Percentiles rank a stretch among this genome's conserved stretches.
Evolutionary conservation across 2,888 invertebrate genomes (phyloP).

Genomic region (Cataglyphis cursor): DNA sequence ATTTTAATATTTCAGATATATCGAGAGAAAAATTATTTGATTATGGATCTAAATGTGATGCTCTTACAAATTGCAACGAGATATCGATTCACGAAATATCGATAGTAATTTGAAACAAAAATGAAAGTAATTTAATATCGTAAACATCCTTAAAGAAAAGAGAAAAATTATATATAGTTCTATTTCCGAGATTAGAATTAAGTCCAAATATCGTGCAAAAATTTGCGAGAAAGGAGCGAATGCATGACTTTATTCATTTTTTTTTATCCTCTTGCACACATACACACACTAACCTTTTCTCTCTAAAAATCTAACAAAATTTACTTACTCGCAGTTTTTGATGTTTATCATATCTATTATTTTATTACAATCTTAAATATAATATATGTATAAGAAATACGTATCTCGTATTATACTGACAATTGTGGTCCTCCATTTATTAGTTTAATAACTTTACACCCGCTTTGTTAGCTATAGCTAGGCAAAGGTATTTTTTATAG

Average conservation of each 20-base stretch:
- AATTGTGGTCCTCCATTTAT: neutral
- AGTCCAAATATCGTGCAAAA: neutral
- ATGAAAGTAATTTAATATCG: neutral
- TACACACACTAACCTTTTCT: neutral
- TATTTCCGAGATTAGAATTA: constrained; percentile 4
- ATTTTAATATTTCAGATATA: constrained; percentile 13
- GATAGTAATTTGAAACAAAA: neutral
- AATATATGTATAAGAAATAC: neutral
- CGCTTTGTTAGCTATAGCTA: neutral
- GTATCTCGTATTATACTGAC: neutral
- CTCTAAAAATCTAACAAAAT: neutral
- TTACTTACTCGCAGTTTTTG: neutral
- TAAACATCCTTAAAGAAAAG: neutral
- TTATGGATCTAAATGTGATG: neutral
- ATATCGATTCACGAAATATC: neutral
- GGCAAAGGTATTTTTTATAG: constrained; percentile 18
- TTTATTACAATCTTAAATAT: neutral
- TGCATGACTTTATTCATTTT: neutral
- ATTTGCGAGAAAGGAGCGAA: neutral
- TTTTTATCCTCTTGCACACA: neutral
- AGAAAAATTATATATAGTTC: neutral
- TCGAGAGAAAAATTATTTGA: neutral
- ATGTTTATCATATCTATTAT: neutral
- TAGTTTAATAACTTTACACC: constrained; percentile 17
- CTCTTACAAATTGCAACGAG: neutral